phyloP scores from a whole-genome alignment of 2,888 invertebrate genomes.

The Neoitamus cyanurus region DNA sequence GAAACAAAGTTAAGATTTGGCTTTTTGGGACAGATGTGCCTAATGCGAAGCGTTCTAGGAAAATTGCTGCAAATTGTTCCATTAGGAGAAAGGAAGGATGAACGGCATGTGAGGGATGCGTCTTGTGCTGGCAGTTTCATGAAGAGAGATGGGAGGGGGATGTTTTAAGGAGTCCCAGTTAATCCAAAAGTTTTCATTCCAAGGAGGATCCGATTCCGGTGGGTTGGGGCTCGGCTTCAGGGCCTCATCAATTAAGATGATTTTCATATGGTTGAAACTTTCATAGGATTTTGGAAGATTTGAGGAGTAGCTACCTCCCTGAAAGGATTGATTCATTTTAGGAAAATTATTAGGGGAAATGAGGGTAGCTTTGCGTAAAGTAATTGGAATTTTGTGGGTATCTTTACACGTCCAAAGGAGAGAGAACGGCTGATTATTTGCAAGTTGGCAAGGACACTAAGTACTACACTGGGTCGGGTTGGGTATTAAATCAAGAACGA shows the following conservation, averaged over 20 bases:
- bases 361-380: not conserved
- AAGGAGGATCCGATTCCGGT: not conserved
- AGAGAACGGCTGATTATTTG: not conserved
- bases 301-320: not conserved
- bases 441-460: not conserved
- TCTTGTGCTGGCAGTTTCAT: not conserved
- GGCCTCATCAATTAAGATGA: not conserved
- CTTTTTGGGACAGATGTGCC: not conserved
- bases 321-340: constrained; percentile 1
- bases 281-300: not conserved
- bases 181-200: not conserved
- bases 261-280: not conserved
- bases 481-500: too few relatives aligned
- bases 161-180: not conserved
- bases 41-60: not conserved
- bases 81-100: not conserved
- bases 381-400: not conserved
- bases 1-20: not conserved
- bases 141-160: not conserved
- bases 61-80: not conserved
- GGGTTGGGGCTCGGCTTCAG: not conserved
- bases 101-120: not conserved
- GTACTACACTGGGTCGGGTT: too few relatives aligned
- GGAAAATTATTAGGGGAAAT: not conserved
- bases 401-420: not conserved